phyloP scores from a whole-genome alignment of 2,113 vertebrate genomes.

The Muntiacus muntjak region DNA sequence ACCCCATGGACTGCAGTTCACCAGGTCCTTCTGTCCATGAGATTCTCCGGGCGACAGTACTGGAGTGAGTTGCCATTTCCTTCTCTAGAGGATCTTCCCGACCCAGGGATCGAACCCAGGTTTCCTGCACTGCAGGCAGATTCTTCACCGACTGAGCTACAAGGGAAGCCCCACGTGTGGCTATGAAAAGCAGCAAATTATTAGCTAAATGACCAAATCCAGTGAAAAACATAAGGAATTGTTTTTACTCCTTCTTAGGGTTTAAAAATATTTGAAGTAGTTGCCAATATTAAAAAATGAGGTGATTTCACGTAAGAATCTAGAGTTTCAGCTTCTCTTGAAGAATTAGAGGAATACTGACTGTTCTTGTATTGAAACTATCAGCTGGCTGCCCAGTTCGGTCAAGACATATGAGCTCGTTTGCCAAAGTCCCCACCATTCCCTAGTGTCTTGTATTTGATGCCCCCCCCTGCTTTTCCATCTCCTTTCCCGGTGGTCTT shows the following conservation, averaged over 20 bases:
- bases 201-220: not conserved
- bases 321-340: not conserved
- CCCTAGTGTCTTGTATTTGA: not conserved
- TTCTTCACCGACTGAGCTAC: too few relatives aligned
- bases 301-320: not conserved
- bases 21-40: too few relatives aligned
- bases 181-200: not conserved
- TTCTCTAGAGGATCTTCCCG: too few relatives aligned
- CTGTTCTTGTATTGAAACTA: accelerated
- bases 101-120: too few relatives aligned
- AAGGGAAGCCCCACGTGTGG: too few relatives aligned
- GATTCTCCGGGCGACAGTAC: too few relatives aligned
- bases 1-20: too few relatives aligned
- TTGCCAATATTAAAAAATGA: not conserved
- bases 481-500: not conserved
- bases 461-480: not conserved
- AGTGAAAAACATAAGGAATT: not conserved
- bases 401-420: not conserved
- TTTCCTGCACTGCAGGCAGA: too few relatives aligned
- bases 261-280: not conserved
- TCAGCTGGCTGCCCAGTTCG: not conserved
- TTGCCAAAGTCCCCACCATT: not conserved
- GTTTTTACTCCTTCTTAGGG: not conserved
- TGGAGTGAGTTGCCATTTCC: too few relatives aligned
- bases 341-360: not conserved